Base-by-base conservation (phyloP, 2,113 vertebrate species). In the Chelonoidis abingdonii region DNA sequence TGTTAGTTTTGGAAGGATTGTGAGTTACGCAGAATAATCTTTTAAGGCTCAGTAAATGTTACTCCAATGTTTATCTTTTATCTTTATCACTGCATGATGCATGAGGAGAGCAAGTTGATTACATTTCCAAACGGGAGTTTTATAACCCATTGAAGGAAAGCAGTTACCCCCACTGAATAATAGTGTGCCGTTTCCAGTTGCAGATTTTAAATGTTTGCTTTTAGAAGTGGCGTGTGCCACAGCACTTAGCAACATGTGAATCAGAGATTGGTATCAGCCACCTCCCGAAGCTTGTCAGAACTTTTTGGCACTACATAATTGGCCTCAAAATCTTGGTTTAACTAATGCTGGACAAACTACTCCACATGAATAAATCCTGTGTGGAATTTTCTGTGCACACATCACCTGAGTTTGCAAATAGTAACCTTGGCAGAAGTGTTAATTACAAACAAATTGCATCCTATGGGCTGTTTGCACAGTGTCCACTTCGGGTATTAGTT, bases 1-100 rank as follows among this genome's bases (percentile, higher is more conserved):
- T 96, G 94, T 97, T 96, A 93, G 95, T 97, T 57, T 97, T 98
- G 96, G 98, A 98, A 95, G 87, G 93, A 65, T 5, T 29, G 12
- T 0, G 59, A 49, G 38, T 87, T 93, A 97, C 5, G 1, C 94
- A 88, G 95, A 92, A 97, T 89, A 97, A 91, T 95, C 94, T 89
- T 94, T 92, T 91, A 95, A 97, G 93, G 96, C 94, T 98, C 97
- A 96, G 94, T 93, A 96, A 88, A 86, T 84, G 57, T 89, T 27
- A 29, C 75, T 76, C 79, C 89, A 89, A 41, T 13, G 83, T 49
- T 84, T 90, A 83, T 93, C 91, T 88, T 92, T 95, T 54, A 50
- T 80, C 13, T 14, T 47, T 59, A 62, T 2, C 90, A 86, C 86
- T 91, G 90, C 41, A 41, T 41, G 41, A 41, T 81, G 27, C 4